phyloP scores from a whole-genome alignment of 1,140 invertebrate genomes.

The Drosophila athabasca region DNA sequence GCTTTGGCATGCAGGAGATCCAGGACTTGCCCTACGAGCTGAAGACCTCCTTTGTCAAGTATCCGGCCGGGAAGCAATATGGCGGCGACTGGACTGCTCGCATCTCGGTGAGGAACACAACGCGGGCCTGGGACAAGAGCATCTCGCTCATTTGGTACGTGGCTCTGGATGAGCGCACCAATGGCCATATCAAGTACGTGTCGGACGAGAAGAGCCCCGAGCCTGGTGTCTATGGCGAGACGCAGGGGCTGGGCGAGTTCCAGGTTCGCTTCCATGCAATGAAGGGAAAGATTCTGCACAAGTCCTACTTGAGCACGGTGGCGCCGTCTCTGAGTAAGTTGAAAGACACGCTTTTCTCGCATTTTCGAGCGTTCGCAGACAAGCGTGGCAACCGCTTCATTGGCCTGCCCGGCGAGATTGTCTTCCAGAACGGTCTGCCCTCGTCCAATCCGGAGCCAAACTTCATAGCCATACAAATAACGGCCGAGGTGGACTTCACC shows the following conservation, averaged over 20 bases:
- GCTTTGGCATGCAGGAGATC: constrained; percentile 96
- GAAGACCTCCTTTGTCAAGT: constrained; percentile 95
- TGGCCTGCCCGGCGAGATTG: constrained; percentile 86
- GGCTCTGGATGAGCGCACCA: constrained; percentile 89
- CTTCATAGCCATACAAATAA: constrained; percentile 92
- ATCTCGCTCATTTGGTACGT: constrained; percentile 91
- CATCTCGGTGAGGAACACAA: constrained; percentile 87
- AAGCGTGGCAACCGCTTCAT: constrained; percentile 86
- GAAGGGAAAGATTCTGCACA: constrained; percentile 87
- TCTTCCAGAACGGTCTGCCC: constrained; percentile 80
- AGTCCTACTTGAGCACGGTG: constrained; percentile 89
- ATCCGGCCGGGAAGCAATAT: constrained; percentile 89
- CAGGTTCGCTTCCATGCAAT: constrained; percentile 83
- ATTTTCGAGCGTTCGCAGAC: constrained; percentile 86
- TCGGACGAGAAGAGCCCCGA: constrained; percentile 86
- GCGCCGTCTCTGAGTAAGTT: constrained; percentile 89
- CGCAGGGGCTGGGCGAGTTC: constrained; percentile 92
- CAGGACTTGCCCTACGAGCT: constrained; percentile 91
- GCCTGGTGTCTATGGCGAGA: constrained; percentile 90
- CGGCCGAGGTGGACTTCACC: constrained; percentile 91
- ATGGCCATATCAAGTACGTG: constrained; percentile 85
- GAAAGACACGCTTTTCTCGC: constrained; percentile 90
- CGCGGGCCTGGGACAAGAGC: constrained; percentile 75
- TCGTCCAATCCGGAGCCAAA: constrained; percentile 87
- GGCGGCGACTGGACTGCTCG: constrained; percentile 97